Conservation (phyloP, 2,113 vertebrate species). For the Sorex fumeus region DNA sequence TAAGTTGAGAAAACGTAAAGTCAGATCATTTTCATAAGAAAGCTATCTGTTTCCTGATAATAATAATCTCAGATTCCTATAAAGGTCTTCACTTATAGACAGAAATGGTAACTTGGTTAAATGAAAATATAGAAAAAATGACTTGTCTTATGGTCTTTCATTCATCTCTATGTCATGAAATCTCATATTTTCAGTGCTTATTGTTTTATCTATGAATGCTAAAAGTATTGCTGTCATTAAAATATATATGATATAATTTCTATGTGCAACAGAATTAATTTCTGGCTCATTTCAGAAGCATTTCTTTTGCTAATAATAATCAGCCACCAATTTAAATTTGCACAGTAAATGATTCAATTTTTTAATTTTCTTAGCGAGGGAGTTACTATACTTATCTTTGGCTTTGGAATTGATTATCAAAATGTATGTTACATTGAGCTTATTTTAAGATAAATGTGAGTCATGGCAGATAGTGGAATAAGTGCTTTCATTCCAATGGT, state of each 20-base stretch:
- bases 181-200: not conserved
- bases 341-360: constrained; percentile 31
- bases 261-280: constrained; percentile 32
- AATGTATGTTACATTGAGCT: constrained; percentile 46
- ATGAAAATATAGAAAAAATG: not conserved
- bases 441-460: not conserved
- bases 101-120: constrained; percentile 5
- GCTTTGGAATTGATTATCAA: not conserved
- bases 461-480: not conserved
- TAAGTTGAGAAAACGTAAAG: not conserved
- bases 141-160: not conserved
- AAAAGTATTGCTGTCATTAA: not conserved
- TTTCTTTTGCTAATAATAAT: constrained; percentile 53
- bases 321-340: constrained; percentile 9
- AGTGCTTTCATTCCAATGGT: not conserved
- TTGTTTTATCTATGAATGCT: constrained; percentile 30
- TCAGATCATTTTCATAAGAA: not conserved
- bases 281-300: constrained; percentile 8
- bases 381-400: constrained; percentile 37
- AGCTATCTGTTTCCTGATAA: not conserved
- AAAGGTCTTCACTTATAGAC: constrained; percentile 6
- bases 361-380: constrained; percentile 6
- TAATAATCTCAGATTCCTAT: not conserved
- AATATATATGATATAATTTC: constrained; percentile 48
- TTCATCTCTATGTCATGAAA: not conserved